phyloP scores from a whole-genome alignment of 2,888 invertebrate species.

The Xylota segnis region DNA sequence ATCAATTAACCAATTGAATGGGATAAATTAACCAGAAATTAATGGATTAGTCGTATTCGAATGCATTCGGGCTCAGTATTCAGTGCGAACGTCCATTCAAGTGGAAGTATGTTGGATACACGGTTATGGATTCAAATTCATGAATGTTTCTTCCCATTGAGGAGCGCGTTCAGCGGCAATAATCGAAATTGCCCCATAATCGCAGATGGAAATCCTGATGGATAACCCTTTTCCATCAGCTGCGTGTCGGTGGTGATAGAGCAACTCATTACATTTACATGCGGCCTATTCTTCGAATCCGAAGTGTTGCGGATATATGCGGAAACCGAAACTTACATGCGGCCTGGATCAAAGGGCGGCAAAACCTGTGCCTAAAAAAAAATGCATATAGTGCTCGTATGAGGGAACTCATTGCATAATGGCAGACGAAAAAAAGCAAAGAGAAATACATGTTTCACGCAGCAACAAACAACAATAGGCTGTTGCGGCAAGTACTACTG shows the following conservation, averaged over 20 bases:
- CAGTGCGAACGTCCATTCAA: slow-evolving; percentile 9
- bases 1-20: slow-evolving; percentile 51
- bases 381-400: slow-evolving; percentile 16
- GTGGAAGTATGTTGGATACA: slow-evolving; percentile 14
- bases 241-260: slow-evolving; percentile 37
- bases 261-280: slow-evolving; percentile 63
- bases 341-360: slow-evolving; percentile 41
- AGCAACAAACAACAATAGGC: slow-evolving; percentile 69
- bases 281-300: slow-evolving; percentile 25
- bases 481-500: slow-evolving; percentile 48
- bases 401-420: slow-evolving; percentile 27
- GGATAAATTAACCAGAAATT: slow-evolving; percentile 29
- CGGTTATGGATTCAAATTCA: not conserved
- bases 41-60: slow-evolving; percentile 49
- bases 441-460: slow-evolving; percentile 58
- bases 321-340: too few relatives aligned
- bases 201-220: slow-evolving; percentile 43
- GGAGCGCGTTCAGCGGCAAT: slow-evolving; percentile 44
- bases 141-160: too few relatives aligned
- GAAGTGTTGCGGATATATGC: slow-evolving; percentile 41
- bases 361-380: slow-evolving; percentile 42
- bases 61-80: not conserved
- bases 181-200: slow-evolving; percentile 39
- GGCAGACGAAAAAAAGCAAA: slow-evolving; percentile 33
- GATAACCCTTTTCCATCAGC: slow-evolving; percentile 21